Evolutionary conservation across 1,140 invertebrate genomes (phyloP).

Genomic region (Papilio polytes): DNA sequence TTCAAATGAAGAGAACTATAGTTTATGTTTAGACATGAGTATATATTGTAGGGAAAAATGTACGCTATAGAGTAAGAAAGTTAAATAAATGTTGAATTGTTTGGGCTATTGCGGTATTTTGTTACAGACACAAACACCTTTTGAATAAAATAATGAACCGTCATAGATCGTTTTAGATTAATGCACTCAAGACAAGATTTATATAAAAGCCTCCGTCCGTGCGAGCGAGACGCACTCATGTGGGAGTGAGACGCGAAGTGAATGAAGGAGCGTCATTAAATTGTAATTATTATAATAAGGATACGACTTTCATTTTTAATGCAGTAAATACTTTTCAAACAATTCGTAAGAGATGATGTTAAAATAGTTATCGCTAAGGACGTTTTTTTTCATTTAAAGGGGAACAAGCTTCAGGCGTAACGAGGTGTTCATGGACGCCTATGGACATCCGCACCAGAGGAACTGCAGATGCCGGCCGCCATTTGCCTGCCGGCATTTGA

Average conservation of each 20-base stretch:
- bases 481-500: too few species aligned
- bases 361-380: too few species aligned
- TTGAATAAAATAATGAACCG: constrained; percentile 39
- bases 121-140: constrained; percentile 40
- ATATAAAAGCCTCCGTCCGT: background rate
- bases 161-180: constrained; percentile 41
- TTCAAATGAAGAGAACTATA: background rate
- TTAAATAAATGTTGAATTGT: constrained; percentile 4
- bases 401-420: too few species aligned
- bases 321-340: background rate
- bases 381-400: too few species aligned
- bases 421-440: too few species aligned
- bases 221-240: background rate
- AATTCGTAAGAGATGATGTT: background rate
- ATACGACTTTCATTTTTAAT: constrained; percentile 8
- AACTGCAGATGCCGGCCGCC: too few species aligned
- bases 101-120: constrained; percentile 26
- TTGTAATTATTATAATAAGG: constrained; percentile 36
- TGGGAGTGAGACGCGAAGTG: background rate
- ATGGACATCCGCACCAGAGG: too few species aligned
- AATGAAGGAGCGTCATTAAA: constrained; percentile 30
- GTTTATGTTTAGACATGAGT: background rate
- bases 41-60: background rate
- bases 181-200: constrained; percentile 38
- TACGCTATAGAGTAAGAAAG: background rate